Percentiles rank a stretch among this genome's conserved stretches.
Evolutionary conservation across 2,797 vertebrate species (phyloP).

Genomic region (Hyperoplus immaculatus): DNA sequence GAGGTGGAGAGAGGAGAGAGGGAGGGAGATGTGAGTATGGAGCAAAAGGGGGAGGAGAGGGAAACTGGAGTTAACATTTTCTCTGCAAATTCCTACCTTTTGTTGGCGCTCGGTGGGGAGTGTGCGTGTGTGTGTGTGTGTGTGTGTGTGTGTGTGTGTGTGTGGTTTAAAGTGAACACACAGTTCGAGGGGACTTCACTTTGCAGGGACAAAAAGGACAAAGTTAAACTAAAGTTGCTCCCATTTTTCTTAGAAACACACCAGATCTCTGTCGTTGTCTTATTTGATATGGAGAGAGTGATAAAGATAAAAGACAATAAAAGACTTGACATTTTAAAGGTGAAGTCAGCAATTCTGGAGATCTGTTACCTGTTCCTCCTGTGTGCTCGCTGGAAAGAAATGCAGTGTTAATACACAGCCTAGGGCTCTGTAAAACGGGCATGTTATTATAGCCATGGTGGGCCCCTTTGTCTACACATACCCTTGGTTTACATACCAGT

Average conservation of each 20-base stretch:
- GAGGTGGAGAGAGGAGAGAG: background rate
- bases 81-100: constrained; percentile 71
- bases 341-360: too few relatives aligned
- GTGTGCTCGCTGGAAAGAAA: background rate
- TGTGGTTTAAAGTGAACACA: constrained; percentile 36
- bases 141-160: constrained; percentile 24
- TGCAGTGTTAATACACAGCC: too few relatives aligned
- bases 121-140: constrained; percentile 45
- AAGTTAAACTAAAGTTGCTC: background rate
- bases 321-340: too few relatives aligned
- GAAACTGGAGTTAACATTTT: constrained; percentile 67
- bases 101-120: constrained; percentile 67
- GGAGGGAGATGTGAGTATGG: constrained; percentile 12
- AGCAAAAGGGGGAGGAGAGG: constrained; percentile 58
- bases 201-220: constrained; percentile 19
- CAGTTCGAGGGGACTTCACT: constrained; percentile 24
- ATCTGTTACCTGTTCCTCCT: too few relatives aligned
- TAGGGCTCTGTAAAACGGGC: too few relatives aligned
- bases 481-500: background rate
- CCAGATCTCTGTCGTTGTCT: background rate
- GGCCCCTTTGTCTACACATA: too few relatives aligned
- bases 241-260: background rate
- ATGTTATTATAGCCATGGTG: too few relatives aligned
- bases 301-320: background rate
- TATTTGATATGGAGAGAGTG: background rate